Evolutionary conservation across 2,797 vertebrate genomes (phyloP), one percentile per base, ranked within the genome.

Genomic region (Podargus strigoides): DNA sequence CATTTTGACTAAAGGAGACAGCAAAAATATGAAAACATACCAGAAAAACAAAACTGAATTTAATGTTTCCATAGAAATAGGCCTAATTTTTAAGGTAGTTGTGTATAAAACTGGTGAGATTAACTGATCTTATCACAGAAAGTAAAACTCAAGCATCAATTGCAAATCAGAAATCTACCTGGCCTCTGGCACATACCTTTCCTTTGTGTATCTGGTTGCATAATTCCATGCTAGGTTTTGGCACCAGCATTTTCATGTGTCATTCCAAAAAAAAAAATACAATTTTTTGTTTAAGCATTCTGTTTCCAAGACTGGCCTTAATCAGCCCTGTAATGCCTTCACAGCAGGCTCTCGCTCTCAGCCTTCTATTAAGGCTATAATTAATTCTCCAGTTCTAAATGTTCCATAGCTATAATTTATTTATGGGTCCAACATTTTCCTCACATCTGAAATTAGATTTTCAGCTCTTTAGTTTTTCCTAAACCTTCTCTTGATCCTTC

Each of bases 321-420:
- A 95, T 96, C 90, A 93, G 73, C 69, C 75, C 83, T 66, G 55
- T n/a, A 66, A 81, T 92, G 85, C 69, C 83, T 73, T 86, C 94
- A 81, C 91, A 95, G 92, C 85, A 90, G 62, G 67, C 55, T 88
- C 59, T 59, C 34, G 27, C 76, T 79, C 82, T 76, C 82, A 92
- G 82, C 73, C 62, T 79, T 93, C 92, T 92, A 88, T 91, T 94
- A 92, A 94, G 55, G 76, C 44, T 69, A 64, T 94, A 95, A 97
- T 97, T 97, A 96, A 96, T 96, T 93, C 89, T 91, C 41, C 76
- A 90, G 47, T 76, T 91, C 89, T 88, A 90, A 90, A 84, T 86
- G 87, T 85, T 95, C 80, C 80, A 70, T 59, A 75, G 91, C 74
- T 81, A 91, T 96, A 64, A 94, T 90, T 95, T 96, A 96, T 96